phyloP scores from a whole-genome alignment of 1,140 invertebrate genomes.

The Andricus grossulariae region DNA sequence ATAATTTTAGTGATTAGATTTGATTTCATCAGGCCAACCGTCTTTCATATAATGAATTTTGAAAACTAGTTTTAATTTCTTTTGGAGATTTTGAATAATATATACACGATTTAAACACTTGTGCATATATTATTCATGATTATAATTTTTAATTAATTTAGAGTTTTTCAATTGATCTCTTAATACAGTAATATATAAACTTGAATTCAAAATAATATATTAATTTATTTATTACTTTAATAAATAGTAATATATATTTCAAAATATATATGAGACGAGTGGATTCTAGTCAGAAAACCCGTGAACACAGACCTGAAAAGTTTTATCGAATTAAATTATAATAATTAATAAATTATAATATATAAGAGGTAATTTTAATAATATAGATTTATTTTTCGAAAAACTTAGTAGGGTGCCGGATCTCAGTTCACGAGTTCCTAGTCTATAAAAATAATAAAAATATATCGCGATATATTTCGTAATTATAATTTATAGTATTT shows the following conservation, averaged over 20 bases:
- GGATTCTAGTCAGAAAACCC: conserved; percentile 44
- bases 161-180: too few relatives aligned
- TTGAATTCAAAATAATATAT: too few relatives aligned
- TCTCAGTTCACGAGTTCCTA: conserved; percentile 63
- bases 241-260: conserved; percentile 32
- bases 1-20: conserved; percentile 2
- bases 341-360: conserved; percentile 4
- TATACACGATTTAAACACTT: too few relatives aligned
- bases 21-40: conserved; percentile 35
- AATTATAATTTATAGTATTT: conserved; percentile 16
- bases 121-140: too few relatives aligned
- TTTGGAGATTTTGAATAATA: not conserved
- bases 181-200: too few relatives aligned
- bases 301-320: conserved; percentile 65
- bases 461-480: too few relatives aligned
- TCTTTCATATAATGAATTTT: conserved; percentile 28
- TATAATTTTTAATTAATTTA: too few relatives aligned
- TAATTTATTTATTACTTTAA: too few relatives aligned
- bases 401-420: conserved; percentile 66
- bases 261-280: conserved; percentile 31
- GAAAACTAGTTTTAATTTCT: conserved; percentile 5
- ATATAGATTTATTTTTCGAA: conserved; percentile 41
- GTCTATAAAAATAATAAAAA: not conserved
- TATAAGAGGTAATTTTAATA: not conserved
- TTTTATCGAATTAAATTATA: conserved; percentile 40